Evolutionary conservation across 2,797 vertebrate genomes (phyloP), one percentile per base, ranked within the genome.

Genomic region (Ctenopoma multispine): DNA sequence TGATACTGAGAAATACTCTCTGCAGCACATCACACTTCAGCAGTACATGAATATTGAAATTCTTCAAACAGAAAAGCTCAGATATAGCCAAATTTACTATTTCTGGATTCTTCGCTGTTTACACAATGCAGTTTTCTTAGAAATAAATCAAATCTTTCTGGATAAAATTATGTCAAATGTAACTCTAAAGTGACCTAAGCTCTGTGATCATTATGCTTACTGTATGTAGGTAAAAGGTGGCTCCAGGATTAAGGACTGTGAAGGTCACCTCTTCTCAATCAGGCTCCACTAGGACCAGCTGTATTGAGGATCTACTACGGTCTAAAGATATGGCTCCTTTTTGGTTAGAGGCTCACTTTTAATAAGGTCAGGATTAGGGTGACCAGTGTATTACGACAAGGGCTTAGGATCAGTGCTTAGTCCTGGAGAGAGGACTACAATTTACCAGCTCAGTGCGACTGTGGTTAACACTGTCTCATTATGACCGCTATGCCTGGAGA

Each of bases 301-400:
- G 50, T 20, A 43, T 63, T 8, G 20, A 63, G 43, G 41, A 49
- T 38, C 54, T 34, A 14, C 55, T 66, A 51, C 57, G 46, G 61
- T 60, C 50, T 63, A 40, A 70, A 69, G 70, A 86, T 74, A 69
- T 51, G 62, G 63, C 74, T 73, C n/a, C 44, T 54, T 85, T 81
- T 77, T 81, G 46, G 71, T 83, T 79, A 61, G 62, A 73, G 69
- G 71, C 60, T 88, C 81, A 79, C 57, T 82, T 87, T 82, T 89
- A 88, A 89, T 87, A 78, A 89, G 84, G 82, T 88, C 61, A 80
- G 83, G 80, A 81, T 88, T 80, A 86, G 64, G 76, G 72, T 80
- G 77, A 84, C 68, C 67, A 51, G 76, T 71, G 72, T 69, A 88
- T 88, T 85, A 88, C 63, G 49, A 76, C 53, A 67, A 72, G 66